Conservation (phyloP, 2,113 vertebrate genomes). For the Chionis minor region DNA sequence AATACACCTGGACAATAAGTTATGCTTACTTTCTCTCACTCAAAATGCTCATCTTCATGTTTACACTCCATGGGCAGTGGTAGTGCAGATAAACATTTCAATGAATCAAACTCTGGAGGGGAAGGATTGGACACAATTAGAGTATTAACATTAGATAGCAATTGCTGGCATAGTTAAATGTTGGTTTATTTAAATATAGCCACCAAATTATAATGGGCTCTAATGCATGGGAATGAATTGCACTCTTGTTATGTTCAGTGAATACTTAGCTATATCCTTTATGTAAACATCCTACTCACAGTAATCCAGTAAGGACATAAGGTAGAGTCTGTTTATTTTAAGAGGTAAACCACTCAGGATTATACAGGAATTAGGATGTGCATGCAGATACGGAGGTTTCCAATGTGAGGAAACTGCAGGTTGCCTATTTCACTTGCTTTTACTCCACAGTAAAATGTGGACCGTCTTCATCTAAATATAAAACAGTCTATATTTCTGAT, state of each 20-base stretch:
- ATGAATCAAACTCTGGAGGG: background rate
- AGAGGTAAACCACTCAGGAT: constrained; percentile 57
- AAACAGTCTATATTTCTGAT: background rate
- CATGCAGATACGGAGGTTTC: constrained; percentile 32
- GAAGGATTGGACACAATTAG: background rate
- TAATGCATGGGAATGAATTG: constrained; percentile 49
- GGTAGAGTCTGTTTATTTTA: constrained; percentile 65
- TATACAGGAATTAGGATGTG: constrained; percentile 44
- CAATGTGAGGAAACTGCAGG: background rate
- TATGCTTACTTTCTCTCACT: background rate
- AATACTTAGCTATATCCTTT: constrained; percentile 61
- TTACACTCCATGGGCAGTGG: background rate
- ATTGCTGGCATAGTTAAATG: constrained; percentile 19
- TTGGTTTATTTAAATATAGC: constrained; percentile 55
- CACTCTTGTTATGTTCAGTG: constrained; percentile 43
- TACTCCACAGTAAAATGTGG: background rate
- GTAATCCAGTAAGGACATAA: constrained; percentile 64
- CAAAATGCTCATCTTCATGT: background rate
- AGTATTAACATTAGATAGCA: constrained; percentile 3
- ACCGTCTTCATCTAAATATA: background rate
- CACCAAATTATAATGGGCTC: constrained; percentile 51
- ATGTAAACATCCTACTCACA: constrained; percentile 69
- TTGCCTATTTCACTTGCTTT: constrained; percentile 24
- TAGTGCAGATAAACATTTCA: background rate
- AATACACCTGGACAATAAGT: background rate